Evolutionary conservation across 1,140 invertebrate species (phyloP).

Genomic region (Tribolium madens): DNA sequence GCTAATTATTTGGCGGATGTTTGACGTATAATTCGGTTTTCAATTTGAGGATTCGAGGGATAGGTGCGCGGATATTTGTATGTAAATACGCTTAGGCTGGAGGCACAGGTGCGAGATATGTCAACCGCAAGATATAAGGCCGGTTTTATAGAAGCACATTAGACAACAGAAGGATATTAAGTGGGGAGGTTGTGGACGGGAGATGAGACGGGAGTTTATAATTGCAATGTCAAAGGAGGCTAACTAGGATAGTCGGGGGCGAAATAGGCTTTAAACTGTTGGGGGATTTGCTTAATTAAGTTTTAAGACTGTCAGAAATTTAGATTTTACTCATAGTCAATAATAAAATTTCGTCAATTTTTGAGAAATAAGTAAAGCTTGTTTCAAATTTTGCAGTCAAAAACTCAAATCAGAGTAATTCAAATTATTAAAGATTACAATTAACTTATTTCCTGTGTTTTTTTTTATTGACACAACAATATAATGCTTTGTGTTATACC

Average conservation of each 20-base stretch:
- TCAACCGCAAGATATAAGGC: constrained; percentile 60
- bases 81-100: constrained; percentile 60
- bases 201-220: neutral
- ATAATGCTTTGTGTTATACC: too few species aligned
- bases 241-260: neutral
- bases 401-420: too few species aligned
- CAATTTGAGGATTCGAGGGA: constrained; percentile 39
- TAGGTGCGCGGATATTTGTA: constrained; percentile 59
- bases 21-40: constrained; percentile 28
- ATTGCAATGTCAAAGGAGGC: neutral
- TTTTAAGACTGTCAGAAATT: too few species aligned
- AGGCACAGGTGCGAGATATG: constrained; percentile 62
- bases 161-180: constrained; percentile 58
- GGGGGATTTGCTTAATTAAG: too few species aligned
- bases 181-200: constrained; percentile 1
- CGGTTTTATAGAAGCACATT: constrained; percentile 60
- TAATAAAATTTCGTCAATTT: too few species aligned
- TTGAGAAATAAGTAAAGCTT: too few species aligned
- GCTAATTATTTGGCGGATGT: constrained; percentile 1
- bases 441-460: too few species aligned
- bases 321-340: too few species aligned
- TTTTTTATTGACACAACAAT: too few species aligned
- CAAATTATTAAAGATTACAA: too few species aligned
- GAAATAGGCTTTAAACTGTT: neutral
- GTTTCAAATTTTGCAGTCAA: too few species aligned